Evolutionary conservation across 35 echinoderm and acorn worm species (phyloP).

Genomic region (Lytechinus variegatus): DNA sequence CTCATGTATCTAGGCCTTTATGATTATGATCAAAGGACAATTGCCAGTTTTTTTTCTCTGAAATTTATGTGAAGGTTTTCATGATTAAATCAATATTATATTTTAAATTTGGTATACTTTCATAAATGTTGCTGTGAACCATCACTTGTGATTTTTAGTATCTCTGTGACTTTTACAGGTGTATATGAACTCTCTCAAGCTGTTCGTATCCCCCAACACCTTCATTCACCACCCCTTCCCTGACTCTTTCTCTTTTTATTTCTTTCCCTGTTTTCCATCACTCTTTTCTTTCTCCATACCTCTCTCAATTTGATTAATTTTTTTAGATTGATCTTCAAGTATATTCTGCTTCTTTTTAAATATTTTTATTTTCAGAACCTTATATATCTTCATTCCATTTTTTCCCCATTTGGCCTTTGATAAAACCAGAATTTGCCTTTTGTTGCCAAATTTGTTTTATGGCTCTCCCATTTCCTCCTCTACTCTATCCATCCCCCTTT

Average conservation of each 20-base stretch:
- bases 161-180: neutral
- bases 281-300: neutral
- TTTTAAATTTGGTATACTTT: too few relatives aligned
- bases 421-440: too few relatives aligned
- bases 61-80: too few relatives aligned
- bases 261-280: neutral
- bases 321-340: neutral
- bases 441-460: neutral
- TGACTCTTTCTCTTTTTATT: neutral
- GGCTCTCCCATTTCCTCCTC: neutral
- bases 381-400: too few relatives aligned
- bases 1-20: neutral
- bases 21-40: neutral
- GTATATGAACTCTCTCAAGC: neutral
- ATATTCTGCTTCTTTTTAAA: too few relatives aligned
- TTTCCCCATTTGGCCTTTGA: too few relatives aligned
- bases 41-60: too few relatives aligned
- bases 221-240: neutral
- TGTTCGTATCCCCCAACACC: neutral
- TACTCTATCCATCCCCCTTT: neutral
- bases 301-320: neutral
- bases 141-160: neutral
- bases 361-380: too few relatives aligned
- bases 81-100: too few relatives aligned
- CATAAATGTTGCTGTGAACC: too few relatives aligned